These are phyloP conservation scores for Fulmarus glacialis DNA, from an alignment of 2,113 vertebrate genomes.

Conservation along the genomic window DNA sequence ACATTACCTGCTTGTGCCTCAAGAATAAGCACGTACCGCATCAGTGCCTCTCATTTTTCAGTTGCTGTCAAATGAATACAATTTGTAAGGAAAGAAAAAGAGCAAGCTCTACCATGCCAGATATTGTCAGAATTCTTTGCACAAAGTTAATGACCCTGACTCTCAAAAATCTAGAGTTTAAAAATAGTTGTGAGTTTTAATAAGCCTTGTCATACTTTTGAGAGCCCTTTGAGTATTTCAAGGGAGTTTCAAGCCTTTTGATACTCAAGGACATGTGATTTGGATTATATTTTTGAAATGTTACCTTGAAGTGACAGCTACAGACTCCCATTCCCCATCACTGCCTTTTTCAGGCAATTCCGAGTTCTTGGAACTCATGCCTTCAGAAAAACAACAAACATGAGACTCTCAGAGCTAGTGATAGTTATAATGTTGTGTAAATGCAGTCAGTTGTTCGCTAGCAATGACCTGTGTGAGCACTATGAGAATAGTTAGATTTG, in stretches of 20 bases:
- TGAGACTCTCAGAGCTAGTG: neutral
- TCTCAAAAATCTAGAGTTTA: neutral
- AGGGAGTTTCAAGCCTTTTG: neutral
- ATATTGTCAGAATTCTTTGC: neutral
- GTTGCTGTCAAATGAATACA: neutral
- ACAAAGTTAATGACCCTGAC: neutral
- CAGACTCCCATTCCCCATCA: neutral
- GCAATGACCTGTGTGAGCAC: neutral
- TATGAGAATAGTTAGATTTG: neutral
- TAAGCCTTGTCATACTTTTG: neutral
- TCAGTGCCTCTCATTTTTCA: neutral
- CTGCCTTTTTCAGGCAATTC: neutral
- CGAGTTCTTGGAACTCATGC: neutral
- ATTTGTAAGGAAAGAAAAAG: neutral
- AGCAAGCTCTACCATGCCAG: neutral
- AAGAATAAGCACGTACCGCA: neutral
- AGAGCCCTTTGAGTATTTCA: neutral
- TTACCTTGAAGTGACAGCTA: neutral
- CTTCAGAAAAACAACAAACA: neutral
- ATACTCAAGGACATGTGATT: neutral
- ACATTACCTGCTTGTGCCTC: neutral
- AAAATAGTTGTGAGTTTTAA: neutral
- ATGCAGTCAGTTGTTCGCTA: neutral
- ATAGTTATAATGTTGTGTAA: neutral
- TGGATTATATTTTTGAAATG: neutral